Evolutionary conservation across 1,140 invertebrate species (phyloP).

Genomic region (Ectropis grisescens): DNA sequence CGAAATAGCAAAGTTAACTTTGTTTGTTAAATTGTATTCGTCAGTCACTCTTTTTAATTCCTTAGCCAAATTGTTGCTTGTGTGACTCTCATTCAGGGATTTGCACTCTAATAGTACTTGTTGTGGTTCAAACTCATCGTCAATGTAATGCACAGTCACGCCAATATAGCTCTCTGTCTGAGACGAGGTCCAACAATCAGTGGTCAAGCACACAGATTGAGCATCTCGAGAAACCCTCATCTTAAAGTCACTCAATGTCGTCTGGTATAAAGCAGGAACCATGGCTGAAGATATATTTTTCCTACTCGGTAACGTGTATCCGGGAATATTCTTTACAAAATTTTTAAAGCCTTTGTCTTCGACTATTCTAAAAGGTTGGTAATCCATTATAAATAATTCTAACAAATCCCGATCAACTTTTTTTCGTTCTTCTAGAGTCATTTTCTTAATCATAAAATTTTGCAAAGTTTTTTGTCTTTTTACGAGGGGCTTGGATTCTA

Average conservation of each 20-base stretch:
- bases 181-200: no score
- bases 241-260: slow-evolving; percentile 2
- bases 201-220: no score
- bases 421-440: slow-evolving; percentile 1
- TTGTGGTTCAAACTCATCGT: no score
- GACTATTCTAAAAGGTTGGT: no score
- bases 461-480: slow-evolving; percentile 1
- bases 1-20: no score
- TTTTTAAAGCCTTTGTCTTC: no score
- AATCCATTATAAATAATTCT: no score
- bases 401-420: slow-evolving; percentile 4
- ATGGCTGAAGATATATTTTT: slow-evolving; percentile 4
- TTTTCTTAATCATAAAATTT: slow-evolving; percentile 2
- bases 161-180: no score
- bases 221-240: slow-evolving; percentile 4
- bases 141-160: no score
- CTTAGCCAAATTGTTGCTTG: slow-evolving; percentile 1
- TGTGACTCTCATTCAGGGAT: slow-evolving; percentile 4
- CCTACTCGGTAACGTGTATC: slow-evolving; percentile 4
- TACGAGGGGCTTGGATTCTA: not conserved
- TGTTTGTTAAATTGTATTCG: no score
- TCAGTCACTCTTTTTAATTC: slow-evolving; percentile 7
- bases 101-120: no score
- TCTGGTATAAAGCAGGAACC: slow-evolving; percentile 3
- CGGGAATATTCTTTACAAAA: slow-evolving; percentile 4